phyloP scores from a whole-genome alignment of 2,113 vertebrate genomes.

The Alectura lathami region DNA sequence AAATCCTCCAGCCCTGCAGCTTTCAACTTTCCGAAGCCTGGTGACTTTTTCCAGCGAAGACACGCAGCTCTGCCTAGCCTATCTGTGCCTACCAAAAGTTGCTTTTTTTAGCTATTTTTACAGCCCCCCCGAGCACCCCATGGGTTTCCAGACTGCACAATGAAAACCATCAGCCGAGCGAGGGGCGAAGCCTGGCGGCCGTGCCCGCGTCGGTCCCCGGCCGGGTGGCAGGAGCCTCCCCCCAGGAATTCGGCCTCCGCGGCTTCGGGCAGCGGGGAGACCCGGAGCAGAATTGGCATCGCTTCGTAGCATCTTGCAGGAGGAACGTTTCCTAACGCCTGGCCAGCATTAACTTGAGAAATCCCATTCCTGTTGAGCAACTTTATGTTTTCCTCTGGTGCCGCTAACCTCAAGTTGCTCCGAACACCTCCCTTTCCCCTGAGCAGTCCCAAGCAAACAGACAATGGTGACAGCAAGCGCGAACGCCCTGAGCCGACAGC shows the following conservation, averaged over 20 bases:
- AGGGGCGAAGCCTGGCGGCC: background rate
- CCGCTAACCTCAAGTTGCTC: background rate
- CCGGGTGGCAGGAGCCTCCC: rapidly evolving
- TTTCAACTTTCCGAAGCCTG: background rate
- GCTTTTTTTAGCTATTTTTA: background rate
- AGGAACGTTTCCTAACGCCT: background rate
- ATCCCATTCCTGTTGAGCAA: background rate
- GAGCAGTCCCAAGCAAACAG: background rate
- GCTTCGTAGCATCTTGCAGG: background rate
- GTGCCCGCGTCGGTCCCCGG: rapidly evolving
- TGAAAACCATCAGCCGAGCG: background rate
- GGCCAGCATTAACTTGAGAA: background rate
- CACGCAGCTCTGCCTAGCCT: background rate
- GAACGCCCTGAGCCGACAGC: background rate
- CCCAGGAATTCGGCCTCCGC: rapidly evolving
- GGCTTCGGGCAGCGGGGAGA: background rate
- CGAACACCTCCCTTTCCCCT: background rate
- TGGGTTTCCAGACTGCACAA: background rate
- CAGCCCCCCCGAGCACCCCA: background rate
- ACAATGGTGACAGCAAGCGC: background rate
- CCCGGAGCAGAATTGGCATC: background rate
- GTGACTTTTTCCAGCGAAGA: background rate
- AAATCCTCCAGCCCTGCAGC: background rate
- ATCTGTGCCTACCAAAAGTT: background rate
- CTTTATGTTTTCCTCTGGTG: background rate